These are phyloP conservation scores for Kradibia gibbosae DNA, from an alignment of 1,140 invertebrate species.

Conservation along the genomic window DNA sequence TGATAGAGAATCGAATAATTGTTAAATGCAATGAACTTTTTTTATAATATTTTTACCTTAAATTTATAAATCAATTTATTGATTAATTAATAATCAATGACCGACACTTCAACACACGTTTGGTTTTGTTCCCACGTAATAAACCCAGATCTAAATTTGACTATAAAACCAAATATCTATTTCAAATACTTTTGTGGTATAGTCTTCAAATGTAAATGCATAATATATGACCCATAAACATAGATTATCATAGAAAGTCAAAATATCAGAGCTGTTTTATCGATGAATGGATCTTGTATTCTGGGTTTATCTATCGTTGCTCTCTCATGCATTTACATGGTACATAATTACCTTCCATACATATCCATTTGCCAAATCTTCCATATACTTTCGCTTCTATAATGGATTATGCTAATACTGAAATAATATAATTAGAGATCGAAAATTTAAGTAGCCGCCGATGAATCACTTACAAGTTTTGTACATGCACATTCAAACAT, in stretches of 20 bases:
- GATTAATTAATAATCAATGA: neutral
- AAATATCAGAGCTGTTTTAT: conserved; percentile 24
- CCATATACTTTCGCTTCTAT: neutral
- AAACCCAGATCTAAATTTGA: conserved; percentile 23
- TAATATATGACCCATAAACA: conserved; percentile 51
- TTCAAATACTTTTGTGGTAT: neutral
- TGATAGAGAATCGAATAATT: neutral
- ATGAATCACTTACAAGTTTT: neutral
- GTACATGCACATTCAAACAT: no score
- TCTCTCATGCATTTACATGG: neutral
- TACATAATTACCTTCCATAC: neutral
- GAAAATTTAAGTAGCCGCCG: neutral
- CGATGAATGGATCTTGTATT: neutral
- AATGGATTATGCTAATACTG: conserved; percentile 4
- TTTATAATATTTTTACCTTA: no score
- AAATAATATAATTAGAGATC: neutral
- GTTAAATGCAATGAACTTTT: neutral
- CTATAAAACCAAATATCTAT: conserved; percentile 20
- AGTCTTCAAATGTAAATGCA: conserved; percentile 32
- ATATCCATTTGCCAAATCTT: neutral
- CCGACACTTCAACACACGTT: neutral
- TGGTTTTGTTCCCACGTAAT: conserved; percentile 9
- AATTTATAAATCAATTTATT: neutral
- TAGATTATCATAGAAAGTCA: conserved; percentile 42
- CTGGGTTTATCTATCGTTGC: neutral